Evolutionary conservation across 1,140 invertebrate genomes (phyloP).

Genomic region (Platorchestia sp.): DNA sequence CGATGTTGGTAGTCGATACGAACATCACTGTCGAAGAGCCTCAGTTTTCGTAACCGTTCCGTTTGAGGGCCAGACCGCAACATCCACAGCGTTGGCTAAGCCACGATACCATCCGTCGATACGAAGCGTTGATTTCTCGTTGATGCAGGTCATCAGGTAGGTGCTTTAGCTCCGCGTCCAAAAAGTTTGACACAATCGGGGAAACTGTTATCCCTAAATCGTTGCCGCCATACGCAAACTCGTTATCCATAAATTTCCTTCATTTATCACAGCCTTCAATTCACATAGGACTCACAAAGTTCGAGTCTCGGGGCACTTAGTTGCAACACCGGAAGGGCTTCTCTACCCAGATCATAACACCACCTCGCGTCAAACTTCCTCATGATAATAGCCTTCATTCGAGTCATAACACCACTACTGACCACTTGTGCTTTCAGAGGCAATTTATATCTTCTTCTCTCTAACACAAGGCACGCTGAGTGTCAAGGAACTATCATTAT

Average conservation of each 20-base stretch:
- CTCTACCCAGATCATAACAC: background rate
- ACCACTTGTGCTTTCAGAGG: background rate
- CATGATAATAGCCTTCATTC: background rate
- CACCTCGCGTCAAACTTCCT: background rate
- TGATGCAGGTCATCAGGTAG: background rate
- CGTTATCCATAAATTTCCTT: background rate
- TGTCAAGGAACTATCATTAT: background rate
- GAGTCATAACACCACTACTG: background rate
- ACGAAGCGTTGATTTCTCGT: background rate
- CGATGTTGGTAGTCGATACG: background rate
- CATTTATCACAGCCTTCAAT: constrained; percentile 12
- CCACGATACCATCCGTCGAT: background rate
- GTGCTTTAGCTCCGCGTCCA: background rate
- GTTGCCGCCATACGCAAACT: background rate
- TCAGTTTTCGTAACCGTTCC: background rate
- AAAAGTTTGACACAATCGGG: background rate
- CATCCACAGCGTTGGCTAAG: background rate
- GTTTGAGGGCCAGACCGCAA: background rate
- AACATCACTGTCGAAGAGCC: background rate
- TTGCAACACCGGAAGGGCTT: background rate
- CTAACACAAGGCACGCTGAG: background rate
- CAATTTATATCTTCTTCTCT: background rate
- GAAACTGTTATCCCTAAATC: background rate
- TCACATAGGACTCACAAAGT: background rate
- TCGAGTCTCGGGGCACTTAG: background rate